phyloP scores from a whole-genome alignment of 2,888 invertebrate genomes.

The Polymixis lichenea region DNA sequence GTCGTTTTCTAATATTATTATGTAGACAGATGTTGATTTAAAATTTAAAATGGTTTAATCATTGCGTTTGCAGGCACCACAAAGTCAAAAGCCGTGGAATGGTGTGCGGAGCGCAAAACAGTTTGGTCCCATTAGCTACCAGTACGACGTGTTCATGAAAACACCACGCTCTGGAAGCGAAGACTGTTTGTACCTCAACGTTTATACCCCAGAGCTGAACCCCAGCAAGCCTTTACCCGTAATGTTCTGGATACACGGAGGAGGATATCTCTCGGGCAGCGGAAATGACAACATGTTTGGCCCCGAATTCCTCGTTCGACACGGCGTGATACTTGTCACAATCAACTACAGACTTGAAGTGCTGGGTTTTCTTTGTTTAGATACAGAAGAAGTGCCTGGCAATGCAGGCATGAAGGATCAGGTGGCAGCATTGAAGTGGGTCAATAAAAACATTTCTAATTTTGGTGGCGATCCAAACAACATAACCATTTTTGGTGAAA shows the following conservation, averaged over 20 bases:
- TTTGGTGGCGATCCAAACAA: slow-evolving; percentile 76
- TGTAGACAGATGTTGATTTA: too few relatives aligned
- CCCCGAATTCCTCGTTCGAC: slow-evolving; percentile 76
- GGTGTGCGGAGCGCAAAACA: slow-evolving; percentile 75
- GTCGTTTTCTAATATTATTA: too few relatives aligned
- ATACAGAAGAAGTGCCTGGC: slow-evolving; percentile 76
- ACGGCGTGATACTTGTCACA: slow-evolving; percentile 77
- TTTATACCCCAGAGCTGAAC: slow-evolving; percentile 75
- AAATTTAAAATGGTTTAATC: not conserved
- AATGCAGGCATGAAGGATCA: slow-evolving; percentile 82
- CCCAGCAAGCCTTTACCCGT: slow-evolving; percentile 73
- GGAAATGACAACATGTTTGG: slow-evolving; percentile 75
- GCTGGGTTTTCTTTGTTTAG: slow-evolving; percentile 77
- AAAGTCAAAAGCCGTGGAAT: slow-evolving; percentile 73
- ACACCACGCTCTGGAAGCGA: slow-evolving; percentile 67
- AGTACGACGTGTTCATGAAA: slow-evolving; percentile 59
- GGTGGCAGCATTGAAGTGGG: slow-evolving; percentile 77
- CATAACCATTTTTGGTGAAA: slow-evolving; percentile 77
- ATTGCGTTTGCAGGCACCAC: slow-evolving; percentile 65
- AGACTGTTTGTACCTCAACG: slow-evolving; percentile 80
- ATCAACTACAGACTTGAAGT: slow-evolving; percentile 79
- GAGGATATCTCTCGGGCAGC: slow-evolving; percentile 73
- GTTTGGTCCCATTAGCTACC: slow-evolving; percentile 74
- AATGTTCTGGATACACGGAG: slow-evolving; percentile 80
- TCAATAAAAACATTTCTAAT: slow-evolving; percentile 69